These are phyloP conservation scores for Motacilla tschutschensis DNA, from an alignment of 2,113 vertebrate species.

Conservation along the genomic window DNA sequence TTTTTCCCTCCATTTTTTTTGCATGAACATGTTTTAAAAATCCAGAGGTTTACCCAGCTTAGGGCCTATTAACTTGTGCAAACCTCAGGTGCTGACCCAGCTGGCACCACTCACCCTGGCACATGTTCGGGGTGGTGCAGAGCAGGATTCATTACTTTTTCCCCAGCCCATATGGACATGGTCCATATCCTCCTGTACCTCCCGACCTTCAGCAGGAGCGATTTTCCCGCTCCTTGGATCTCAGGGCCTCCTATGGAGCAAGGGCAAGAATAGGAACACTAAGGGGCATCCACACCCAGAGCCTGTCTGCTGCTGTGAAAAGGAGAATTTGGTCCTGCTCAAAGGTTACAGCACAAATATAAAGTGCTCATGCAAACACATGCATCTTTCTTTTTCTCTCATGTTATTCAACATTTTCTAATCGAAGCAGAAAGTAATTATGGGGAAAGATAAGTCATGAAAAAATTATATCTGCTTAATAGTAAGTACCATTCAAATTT, in stretches of 20 bases:
- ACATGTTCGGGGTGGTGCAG: fast-evolving
- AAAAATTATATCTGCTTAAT: background rate
- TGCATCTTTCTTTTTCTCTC: fast-evolving
- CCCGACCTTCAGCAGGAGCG: background rate
- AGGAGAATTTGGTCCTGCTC: background rate
- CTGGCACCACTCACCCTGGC: background rate
- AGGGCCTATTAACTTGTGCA: background rate
- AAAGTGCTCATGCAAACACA: background rate
- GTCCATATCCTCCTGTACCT: background rate
- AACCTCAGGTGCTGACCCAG: background rate
- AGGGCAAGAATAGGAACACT: background rate
- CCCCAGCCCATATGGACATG: fast-evolving
- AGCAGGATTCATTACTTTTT: background rate
- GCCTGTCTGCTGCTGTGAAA: background rate
- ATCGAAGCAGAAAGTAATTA: background rate
- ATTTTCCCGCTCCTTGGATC: background rate
- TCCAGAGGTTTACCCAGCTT: background rate
- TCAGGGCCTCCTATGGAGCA: background rate
- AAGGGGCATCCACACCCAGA: background rate
- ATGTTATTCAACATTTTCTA: fast-evolving
- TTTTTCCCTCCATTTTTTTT: fast-evolving
- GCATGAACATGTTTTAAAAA: background rate
- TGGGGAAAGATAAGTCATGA: background rate
- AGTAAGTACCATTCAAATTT: background rate
- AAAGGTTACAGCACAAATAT: background rate